phyloP scores from a whole-genome alignment of 23 tunicate species.

The Styela clava region DNA sequence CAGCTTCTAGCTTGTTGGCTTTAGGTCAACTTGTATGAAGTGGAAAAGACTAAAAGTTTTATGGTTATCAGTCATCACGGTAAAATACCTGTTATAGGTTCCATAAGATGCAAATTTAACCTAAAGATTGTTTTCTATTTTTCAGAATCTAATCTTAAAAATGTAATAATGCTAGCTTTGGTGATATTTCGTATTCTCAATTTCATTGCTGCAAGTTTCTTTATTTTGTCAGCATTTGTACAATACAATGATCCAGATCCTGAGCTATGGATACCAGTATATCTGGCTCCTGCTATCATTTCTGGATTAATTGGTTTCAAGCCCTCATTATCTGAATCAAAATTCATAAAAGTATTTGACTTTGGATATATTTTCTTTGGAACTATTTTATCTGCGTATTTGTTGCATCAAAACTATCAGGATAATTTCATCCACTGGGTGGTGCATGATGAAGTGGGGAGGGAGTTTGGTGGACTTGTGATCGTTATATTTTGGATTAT shows the following conservation, averaged over 20 bases:
- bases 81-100: too few species aligned
- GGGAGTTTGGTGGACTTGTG: conserved; percentile 50
- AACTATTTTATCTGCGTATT: background rate
- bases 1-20: too few species aligned
- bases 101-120: too few species aligned
- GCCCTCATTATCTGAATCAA: background rate
- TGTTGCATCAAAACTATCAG: background rate
- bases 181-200: conserved; percentile 2
- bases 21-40: too few species aligned
- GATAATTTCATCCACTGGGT: conserved; percentile 34
- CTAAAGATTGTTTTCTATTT: too few species aligned
- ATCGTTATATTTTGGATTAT: conserved; percentile 40
- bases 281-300: background rate
- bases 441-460: conserved; percentile 45
- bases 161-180: too few species aligned
- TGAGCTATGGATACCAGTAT: conserved; percentile 7
- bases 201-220: conserved; percentile 12
- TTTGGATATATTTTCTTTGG: background rate
- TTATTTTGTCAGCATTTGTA: background rate
- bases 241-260: conserved; percentile 19
- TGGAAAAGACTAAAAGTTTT: too few species aligned
- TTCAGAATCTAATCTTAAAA: too few species aligned
- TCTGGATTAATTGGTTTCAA: background rate
- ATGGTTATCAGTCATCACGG: too few species aligned
- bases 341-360: background rate